These are phyloP conservation scores for Dastarcus helophoroides DNA, from an alignment of 2,888 invertebrate genomes.

Conservation along the genomic window DNA sequence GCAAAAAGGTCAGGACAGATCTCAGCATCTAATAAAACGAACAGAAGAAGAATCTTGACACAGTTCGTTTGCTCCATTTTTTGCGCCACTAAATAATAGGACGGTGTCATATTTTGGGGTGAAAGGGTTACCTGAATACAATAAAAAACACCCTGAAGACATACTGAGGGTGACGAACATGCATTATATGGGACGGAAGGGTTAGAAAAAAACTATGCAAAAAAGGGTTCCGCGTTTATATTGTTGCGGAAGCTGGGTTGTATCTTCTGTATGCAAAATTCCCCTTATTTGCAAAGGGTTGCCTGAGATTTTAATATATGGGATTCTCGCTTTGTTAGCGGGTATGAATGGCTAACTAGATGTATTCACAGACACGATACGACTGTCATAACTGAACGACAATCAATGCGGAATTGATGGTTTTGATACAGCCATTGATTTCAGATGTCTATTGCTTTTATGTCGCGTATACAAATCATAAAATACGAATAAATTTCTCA, in stretches of 20 bases:
- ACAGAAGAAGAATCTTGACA: slow-evolving; percentile 34
- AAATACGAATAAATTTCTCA: slow-evolving; percentile 21
- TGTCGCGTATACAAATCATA: slow-evolving; percentile 25
- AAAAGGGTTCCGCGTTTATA: slow-evolving; percentile 32
- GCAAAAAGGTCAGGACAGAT: slow-evolving; percentile 24
- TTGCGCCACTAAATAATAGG: slow-evolving; percentile 33
- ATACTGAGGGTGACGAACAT: slow-evolving; percentile 34
- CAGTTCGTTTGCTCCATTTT: slow-evolving; percentile 39
- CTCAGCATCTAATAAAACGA: slow-evolving; percentile 14
- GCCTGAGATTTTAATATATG: slow-evolving; percentile 30
- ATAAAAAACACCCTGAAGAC: slow-evolving; percentile 39
- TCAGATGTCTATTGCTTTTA: slow-evolving; percentile 20
- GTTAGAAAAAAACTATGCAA: slow-evolving; percentile 38
- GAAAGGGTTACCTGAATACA: slow-evolving; percentile 36
- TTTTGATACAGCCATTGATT: slow-evolving; percentile 30
- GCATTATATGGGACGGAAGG: slow-evolving; percentile 38
- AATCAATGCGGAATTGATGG: slow-evolving; percentile 39
- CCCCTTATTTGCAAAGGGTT: slow-evolving; percentile 25
- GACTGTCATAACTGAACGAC: slow-evolving; percentile 39
- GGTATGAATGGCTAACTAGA: slow-evolving; percentile 40
- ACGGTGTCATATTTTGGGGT: slow-evolving; percentile 39
- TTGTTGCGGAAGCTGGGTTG: slow-evolving; percentile 30
- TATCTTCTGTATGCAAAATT: slow-evolving; percentile 29
- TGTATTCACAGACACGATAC: slow-evolving; percentile 38
- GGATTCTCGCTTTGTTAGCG: slow-evolving; percentile 33